phyloP scores from a whole-genome alignment of 1,140 invertebrate genomes.

The Cydia fagiglandana region DNA sequence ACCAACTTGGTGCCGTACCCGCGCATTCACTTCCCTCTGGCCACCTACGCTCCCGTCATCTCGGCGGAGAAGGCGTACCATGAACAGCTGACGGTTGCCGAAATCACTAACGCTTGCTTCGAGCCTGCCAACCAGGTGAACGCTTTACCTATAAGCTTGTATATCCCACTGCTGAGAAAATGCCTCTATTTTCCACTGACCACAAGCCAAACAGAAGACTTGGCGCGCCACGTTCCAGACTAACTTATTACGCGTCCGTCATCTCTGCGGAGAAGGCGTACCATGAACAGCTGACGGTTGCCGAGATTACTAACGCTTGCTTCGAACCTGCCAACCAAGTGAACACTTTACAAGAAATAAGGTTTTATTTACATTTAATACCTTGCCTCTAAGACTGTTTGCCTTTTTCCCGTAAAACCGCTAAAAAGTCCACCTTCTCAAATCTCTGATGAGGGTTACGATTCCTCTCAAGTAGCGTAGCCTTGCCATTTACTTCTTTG shows the following conservation, averaged over 20 bases:
- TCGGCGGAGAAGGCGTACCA: slow-evolving; percentile 91
- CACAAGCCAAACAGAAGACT: too few species aligned
- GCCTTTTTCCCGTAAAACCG: too few species aligned
- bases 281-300: slow-evolving; percentile 88
- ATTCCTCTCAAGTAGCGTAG: too few species aligned
- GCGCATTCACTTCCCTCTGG: slow-evolving; percentile 89
- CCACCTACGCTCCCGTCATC: slow-evolving; percentile 89
- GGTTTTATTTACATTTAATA: too few species aligned
- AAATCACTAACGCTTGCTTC: slow-evolving; percentile 91
- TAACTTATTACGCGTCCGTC: slow-evolving; percentile 89
- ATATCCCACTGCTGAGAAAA: not conserved
- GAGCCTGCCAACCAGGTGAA: slow-evolving; percentile 88
- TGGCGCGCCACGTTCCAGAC: too few species aligned
- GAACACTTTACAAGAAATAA: not conserved
- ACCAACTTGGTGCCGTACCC: slow-evolving; percentile 92
- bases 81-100: slow-evolving; percentile 86
- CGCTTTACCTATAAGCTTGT: too few species aligned
- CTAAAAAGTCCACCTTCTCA: too few species aligned
- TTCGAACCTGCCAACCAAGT: slow-evolving; percentile 91
- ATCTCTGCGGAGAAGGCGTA: slow-evolving; percentile 91
- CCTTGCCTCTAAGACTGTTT: too few species aligned
- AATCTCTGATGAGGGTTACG: too few species aligned
- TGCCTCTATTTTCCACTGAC: too few species aligned
- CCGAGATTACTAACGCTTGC: slow-evolving; percentile 90
- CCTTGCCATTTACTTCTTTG: too few species aligned